Evolutionary conservation across 2,797 vertebrate genomes (phyloP), one percentile per base, ranked within the genome.

Genomic region (Sphaeramia orbicularis): DNA sequence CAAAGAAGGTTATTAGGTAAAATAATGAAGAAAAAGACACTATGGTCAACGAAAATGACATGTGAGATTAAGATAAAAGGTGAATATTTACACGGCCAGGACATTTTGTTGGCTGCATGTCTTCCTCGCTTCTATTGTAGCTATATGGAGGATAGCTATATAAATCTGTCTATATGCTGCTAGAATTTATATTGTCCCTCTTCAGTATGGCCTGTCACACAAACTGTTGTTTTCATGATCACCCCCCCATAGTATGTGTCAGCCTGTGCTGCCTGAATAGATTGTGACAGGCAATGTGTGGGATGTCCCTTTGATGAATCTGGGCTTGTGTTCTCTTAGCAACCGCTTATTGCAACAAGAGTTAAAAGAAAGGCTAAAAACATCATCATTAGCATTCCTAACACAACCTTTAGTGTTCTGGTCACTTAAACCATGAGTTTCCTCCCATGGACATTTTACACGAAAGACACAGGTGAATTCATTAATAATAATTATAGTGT

Each of bases 231-330:
- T 35, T 35, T 81, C 74, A 87, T 52, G 54, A 74, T 57, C 48
- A 36, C 52, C 69, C 80, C 80, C 84, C 68, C 82, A 81, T 83
- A 71, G 67, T 47, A 71, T 65, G 60, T 84, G 78, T 89, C 87
- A 83, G 81, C 41, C 44, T 76, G 50, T 35, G 67, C 73, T 43
- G 73, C 64, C 64, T 91, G 89, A 93, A 90, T 90, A 91, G 86
- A 78, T 42, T 65, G 52, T 89, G 86, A 89, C 86, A 90, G 76
- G 79, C 83, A 91, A 6, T 80, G 83, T 84, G 88, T 89, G 73
- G 88, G 91, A 88, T 80, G 87, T 78, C 75, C 73, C 73, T 90
- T 86, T 90, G 73, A 89, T 87, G 73, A 83, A 82, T 78, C 56
- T 85, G 73, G 74, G 84, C 73, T 76, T 61, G 65, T 70, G 55